Evolutionary conservation across 2,888 invertebrate genomes (phyloP).

Genomic region (Drosophila stalkeri): DNA sequence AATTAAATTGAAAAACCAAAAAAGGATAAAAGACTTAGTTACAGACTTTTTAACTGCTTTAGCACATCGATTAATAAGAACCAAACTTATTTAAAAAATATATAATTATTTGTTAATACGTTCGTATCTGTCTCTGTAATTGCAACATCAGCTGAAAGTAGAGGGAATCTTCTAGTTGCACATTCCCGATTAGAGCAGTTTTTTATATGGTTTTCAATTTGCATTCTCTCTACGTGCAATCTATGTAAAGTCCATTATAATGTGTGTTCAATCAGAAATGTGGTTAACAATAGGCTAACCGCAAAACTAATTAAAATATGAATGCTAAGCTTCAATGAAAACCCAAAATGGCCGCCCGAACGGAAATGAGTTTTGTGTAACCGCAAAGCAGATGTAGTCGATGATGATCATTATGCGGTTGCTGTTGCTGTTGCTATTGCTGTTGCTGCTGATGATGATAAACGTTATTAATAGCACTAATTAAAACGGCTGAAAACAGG

Average conservation of each 20-base stretch:
- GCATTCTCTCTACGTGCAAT: background rate
- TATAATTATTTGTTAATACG: too few species aligned
- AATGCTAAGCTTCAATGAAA: conserved; percentile 19
- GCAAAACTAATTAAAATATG: conserved; percentile 48
- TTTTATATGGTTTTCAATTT: background rate
- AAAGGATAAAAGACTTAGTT: too few species aligned
- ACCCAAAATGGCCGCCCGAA: conserved; percentile 59
- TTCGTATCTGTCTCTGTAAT: too few species aligned
- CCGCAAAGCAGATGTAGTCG: conserved; percentile 62
- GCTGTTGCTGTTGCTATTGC: background rate
- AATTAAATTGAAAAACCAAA: too few species aligned
- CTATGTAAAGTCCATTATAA: conserved; percentile 2
- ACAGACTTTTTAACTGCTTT: too few species aligned
- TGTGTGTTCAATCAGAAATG: conserved; percentile 7
- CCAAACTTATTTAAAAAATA: too few species aligned
- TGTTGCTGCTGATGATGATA: conserved; percentile 25
- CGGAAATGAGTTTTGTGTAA: conserved; percentile 69
- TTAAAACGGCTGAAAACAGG: conserved; percentile 58
- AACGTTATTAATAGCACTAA: conserved; percentile 70
- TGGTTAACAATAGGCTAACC: conserved; percentile 21
- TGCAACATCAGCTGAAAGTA: too few species aligned
- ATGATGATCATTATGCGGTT: conserved; percentile 16
- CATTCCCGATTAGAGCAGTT: background rate
- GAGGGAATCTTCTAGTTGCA: background rate
- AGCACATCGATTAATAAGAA: too few species aligned